A percentile compares a stretch with the other conserved stretches of the same genome.
These are phyloP conservation scores for Lacanobia oleracea DNA, from an alignment of 2,888 invertebrate species.

Conservation along the genomic window DNA sequence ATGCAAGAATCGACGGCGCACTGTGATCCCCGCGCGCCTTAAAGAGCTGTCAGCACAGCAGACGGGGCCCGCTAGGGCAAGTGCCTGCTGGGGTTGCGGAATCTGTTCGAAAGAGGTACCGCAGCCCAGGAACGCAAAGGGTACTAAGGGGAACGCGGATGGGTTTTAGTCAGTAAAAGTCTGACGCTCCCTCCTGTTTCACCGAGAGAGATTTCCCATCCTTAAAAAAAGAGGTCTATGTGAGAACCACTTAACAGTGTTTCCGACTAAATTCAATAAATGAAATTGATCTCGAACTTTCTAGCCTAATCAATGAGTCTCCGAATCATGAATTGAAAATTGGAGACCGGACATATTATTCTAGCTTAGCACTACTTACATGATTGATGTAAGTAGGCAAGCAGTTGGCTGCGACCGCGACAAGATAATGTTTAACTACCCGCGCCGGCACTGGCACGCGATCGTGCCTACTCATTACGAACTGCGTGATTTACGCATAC, in stretches of 20 bases:
- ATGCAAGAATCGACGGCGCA: no score
- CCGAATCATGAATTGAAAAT: slow-evolving; percentile 1
- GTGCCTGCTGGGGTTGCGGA: no score
- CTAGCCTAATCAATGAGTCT: slow-evolving; percentile 2
- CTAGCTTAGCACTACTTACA: slow-evolving; percentile 36
- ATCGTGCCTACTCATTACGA: slow-evolving; percentile 50
- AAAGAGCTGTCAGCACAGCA: no score
- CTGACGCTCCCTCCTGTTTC: no score
- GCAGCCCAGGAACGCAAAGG: no score
- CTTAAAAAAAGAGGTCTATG: no score
- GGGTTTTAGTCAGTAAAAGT: no score
- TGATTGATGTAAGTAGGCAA: slow-evolving; percentile 61
- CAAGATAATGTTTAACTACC: slow-evolving; percentile 39
- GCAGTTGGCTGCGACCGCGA: slow-evolving; percentile 37
- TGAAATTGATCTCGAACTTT: background rate
- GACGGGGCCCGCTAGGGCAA: no score
- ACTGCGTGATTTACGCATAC: slow-evolving; percentile 26
- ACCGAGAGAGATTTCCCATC: no score
- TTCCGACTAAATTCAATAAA: background rate
- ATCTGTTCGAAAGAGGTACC: no score
- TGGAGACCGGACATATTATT: slow-evolving; percentile 33
- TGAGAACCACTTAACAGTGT: background rate
- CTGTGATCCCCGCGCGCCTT: no score
- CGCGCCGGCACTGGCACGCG: slow-evolving; percentile 44
- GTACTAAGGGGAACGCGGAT: no score